Evolutionary conservation across 2,888 invertebrate genomes (phyloP).

Genomic region (Anaspis maculata): DNA sequence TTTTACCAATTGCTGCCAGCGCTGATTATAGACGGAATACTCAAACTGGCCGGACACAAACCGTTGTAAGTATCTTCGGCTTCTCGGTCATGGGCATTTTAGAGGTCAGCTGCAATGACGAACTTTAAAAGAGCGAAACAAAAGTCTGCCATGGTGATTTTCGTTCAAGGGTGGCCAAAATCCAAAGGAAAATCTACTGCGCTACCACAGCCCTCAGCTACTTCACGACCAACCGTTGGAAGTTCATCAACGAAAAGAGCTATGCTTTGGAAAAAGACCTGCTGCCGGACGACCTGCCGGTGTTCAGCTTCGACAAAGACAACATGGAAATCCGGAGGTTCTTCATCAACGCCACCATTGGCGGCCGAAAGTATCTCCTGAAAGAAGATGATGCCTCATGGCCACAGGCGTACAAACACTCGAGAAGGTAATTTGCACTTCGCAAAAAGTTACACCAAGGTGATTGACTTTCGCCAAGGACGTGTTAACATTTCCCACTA

Average conservation of each 20-base stretch:
- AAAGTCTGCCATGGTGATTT: no score
- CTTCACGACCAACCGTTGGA: constrained; percentile 72
- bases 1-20: constrained; percentile 76
- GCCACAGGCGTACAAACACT: no score
- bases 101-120: no score
- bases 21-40: constrained; percentile 57
- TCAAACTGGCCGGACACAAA: constrained; percentile 57
- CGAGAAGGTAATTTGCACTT: no score
- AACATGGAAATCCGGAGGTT: constrained; percentile 43
- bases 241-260: constrained; percentile 58
- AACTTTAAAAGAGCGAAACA: no score
- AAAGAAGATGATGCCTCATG: constrained; percentile 51
- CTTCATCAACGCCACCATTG: constrained; percentile 49
- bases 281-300: constrained; percentile 41
- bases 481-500: no score
- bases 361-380: constrained; percentile 56
- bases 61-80: constrained; percentile 51
- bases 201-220: constrained; percentile 64
- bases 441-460: no score
- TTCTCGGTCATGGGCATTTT: no score
- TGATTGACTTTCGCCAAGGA: no score
- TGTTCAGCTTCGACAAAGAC: constrained; percentile 31
- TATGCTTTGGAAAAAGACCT: constrained; percentile 45
- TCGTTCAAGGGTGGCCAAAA: constrained; percentile 58
- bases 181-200: constrained; percentile 71